phyloP scores from a whole-genome alignment of 2,797 vertebrate species.

The Halcyon chelicuti region DNA sequence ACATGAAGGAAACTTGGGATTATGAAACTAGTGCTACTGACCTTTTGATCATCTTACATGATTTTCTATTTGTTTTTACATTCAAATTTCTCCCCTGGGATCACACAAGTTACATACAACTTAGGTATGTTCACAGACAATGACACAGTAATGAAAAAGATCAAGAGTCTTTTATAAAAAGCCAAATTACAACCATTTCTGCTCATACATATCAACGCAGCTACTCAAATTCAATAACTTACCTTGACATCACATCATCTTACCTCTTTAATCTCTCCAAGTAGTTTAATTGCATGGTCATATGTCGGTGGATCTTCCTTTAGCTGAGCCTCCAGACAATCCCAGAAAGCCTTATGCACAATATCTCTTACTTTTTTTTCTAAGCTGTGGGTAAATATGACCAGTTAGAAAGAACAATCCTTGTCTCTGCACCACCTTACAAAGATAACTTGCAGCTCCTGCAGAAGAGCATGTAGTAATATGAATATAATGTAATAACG shows the following conservation, averaged over 20 bases:
- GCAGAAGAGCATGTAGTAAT: neutral
- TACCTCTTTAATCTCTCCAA: slow-evolving; percentile 97
- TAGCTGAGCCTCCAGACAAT: slow-evolving; percentile 90
- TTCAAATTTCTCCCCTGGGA: neutral
- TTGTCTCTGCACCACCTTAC: neutral
- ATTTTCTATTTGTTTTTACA: neutral
- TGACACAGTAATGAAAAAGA: neutral
- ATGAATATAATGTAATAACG: neutral
- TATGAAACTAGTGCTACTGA: neutral
- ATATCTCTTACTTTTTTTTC: slow-evolving; percentile 93
- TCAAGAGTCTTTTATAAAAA: neutral
- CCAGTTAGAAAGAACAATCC: neutral
- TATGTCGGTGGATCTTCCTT: slow-evolving; percentile 91
- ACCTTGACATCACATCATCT: neutral
- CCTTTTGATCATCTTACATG: neutral
- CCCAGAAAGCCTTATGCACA: slow-evolving; percentile 97
- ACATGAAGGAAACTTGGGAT: neutral
- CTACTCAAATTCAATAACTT: neutral
- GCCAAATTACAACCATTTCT: neutral
- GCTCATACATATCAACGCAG: neutral
- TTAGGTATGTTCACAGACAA: neutral
- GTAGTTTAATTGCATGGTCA: slow-evolving; percentile 89
- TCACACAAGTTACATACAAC: neutral
- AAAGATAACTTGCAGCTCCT: neutral
- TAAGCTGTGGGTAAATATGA: slow-evolving; percentile 80